Conservation (phyloP, 2,797 vertebrate genomes). For the Thaleichthys pacificus region DNA sequence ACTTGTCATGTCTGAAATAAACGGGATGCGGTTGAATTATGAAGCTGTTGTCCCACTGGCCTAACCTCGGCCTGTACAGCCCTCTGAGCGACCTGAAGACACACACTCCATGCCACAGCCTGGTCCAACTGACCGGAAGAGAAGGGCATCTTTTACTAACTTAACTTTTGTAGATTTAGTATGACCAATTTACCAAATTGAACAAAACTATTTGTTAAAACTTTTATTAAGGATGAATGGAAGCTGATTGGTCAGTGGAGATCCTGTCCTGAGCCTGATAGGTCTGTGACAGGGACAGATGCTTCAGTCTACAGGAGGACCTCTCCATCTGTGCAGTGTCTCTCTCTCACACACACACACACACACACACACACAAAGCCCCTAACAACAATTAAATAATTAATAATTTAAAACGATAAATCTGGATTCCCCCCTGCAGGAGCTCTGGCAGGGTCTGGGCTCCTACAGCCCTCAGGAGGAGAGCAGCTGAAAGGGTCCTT, state of each 20-base stretch:
- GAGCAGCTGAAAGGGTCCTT: conserved; percentile 43
- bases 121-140: too few species aligned
- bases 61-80: neutral
- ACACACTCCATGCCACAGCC: too few species aligned
- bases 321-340: conserved; percentile 49
- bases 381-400: conserved; percentile 19
- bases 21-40: neutral
- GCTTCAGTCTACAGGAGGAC: conserved; percentile 16
- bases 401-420: neutral
- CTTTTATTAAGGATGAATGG: too few species aligned
- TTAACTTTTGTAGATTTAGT: too few species aligned
- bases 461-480: conserved; percentile 40
- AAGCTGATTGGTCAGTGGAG: too few species aligned
- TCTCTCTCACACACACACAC: too few species aligned
- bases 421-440: conserved; percentile 48
- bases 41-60: neutral
- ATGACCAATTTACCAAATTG: too few species aligned
- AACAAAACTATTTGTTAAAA: too few species aligned
- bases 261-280: too few species aligned
- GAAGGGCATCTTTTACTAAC: too few species aligned
- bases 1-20: neutral
- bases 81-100: neutral
- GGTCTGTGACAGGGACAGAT: neutral
- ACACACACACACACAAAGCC: neutral
- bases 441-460: conserved; percentile 47